phyloP scores from a whole-genome alignment of 2,888 invertebrate genomes.

The Pristionchus arcanus region DNA sequence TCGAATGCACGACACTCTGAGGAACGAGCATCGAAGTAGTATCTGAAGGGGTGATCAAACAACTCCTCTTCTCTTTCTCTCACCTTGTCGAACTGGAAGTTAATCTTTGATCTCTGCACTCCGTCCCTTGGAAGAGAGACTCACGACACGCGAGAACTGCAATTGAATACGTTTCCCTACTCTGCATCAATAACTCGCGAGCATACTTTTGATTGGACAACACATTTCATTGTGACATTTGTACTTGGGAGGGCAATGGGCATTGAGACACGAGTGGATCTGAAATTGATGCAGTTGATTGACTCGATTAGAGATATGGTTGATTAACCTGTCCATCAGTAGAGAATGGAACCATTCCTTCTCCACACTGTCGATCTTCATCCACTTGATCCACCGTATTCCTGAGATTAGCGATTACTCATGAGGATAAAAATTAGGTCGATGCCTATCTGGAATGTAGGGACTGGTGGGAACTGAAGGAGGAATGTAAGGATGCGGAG shows the following conservation, averaged over 20 bases:
- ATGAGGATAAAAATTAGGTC: neutral
- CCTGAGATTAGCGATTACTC: neutral
- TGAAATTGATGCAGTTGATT: neutral
- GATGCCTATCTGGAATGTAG: constrained; percentile 16
- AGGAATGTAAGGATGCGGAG: neutral
- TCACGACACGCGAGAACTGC: constrained; percentile 58
- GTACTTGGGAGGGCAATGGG: constrained; percentile 59
- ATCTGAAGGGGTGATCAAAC: constrained; percentile 54
- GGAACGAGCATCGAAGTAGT: constrained; percentile 63
- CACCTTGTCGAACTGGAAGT: neutral
- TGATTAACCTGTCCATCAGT: constrained; percentile 57
- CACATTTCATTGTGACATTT: constrained; percentile 57
- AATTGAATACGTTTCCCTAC: neutral
- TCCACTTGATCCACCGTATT: neutral
- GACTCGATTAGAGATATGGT: neutral
- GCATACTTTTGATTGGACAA: constrained; percentile 57
- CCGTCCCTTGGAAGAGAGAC: constrained; percentile 57
- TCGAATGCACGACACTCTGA: constrained; percentile 63
- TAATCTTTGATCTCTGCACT: constrained; percentile 55
- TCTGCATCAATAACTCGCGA: neutral
- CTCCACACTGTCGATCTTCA: constrained; percentile 23
- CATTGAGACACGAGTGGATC: constrained; percentile 49
- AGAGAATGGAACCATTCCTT: constrained; percentile 59
- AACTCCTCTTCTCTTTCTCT: neutral
- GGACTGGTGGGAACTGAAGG: constrained; percentile 26